Conservation (phyloP, 1,140 invertebrate genomes). For the Melanaphis sacchari region DNA sequence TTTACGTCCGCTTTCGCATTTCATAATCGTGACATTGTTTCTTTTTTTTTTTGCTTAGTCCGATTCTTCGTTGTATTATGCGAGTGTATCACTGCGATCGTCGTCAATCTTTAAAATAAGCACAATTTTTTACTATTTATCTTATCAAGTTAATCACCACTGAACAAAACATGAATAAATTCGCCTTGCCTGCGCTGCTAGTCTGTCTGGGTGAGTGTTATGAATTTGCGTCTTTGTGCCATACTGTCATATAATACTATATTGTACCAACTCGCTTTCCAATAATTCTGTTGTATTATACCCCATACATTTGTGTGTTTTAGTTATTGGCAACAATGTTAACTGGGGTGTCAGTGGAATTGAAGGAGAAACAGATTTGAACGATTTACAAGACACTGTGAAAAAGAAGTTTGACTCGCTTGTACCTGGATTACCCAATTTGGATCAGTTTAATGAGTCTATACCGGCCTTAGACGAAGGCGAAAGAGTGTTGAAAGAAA, state of each 20-base stretch:
- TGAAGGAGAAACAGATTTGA: conserved; percentile 15
- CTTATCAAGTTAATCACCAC: background rate
- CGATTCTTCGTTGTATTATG: background rate
- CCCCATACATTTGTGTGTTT: background rate
- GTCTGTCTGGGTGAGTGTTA: conserved; percentile 11
- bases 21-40: background rate
- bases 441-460: conserved; percentile 24
- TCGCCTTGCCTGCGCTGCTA: background rate
- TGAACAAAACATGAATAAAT: background rate
- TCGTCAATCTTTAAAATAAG: background rate
- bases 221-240: background rate
- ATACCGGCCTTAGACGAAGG: conserved; percentile 62
- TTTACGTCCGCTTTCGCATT: background rate
- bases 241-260: background rate
- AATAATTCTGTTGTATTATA: background rate
- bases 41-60: background rate
- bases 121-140: background rate
- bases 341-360: conserved; percentile 40
- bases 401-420: conserved; percentile 43
- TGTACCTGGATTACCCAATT: background rate
- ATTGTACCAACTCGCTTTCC: background rate
- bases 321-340: conserved; percentile 26
- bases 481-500: conserved; percentile 63
- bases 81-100: background rate
- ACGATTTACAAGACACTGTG: conserved; percentile 44